Evolutionary conservation across 2,113 vertebrate species (phyloP).

Genomic region (Nesoenas mayeri): DNA sequence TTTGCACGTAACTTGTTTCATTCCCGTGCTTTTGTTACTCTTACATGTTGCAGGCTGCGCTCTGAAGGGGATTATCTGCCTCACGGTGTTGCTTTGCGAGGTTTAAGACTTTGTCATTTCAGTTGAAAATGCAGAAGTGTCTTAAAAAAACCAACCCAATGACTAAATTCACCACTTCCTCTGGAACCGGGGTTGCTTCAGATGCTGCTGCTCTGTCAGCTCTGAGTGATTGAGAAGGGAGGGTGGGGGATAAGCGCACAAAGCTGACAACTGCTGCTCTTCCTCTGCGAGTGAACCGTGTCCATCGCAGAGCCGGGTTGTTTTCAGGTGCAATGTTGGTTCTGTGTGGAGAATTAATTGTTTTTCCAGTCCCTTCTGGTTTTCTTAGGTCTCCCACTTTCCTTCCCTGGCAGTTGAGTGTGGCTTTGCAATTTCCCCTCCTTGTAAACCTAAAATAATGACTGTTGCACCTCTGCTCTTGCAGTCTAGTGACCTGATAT

Average conservation of each 20-base stretch:
- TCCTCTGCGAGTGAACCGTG: background rate
- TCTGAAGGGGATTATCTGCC: background rate
- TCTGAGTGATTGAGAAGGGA: background rate
- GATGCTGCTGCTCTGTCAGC: background rate
- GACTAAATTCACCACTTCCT: constrained; percentile 61
- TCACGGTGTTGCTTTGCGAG: background rate
- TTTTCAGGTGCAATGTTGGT: background rate
- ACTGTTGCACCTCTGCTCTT: background rate
- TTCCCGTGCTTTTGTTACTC: background rate
- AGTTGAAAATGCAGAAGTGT: constrained; percentile 25
- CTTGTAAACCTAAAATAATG: background rate
- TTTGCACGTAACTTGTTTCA: background rate
- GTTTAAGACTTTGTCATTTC: background rate
- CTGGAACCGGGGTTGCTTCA: background rate
- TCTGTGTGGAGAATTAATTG: background rate
- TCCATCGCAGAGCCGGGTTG: background rate
- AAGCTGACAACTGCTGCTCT: background rate
- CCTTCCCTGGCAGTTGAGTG: background rate
- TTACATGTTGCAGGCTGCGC: background rate
- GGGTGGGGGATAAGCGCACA: background rate
- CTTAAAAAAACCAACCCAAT: background rate
- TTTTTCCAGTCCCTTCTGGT: background rate
- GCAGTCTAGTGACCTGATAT: background rate
- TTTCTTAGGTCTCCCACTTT: background rate
- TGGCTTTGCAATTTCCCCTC: background rate